Conservation (phyloP, 1,140 invertebrate genomes). For the Megathymus violae region DNA sequence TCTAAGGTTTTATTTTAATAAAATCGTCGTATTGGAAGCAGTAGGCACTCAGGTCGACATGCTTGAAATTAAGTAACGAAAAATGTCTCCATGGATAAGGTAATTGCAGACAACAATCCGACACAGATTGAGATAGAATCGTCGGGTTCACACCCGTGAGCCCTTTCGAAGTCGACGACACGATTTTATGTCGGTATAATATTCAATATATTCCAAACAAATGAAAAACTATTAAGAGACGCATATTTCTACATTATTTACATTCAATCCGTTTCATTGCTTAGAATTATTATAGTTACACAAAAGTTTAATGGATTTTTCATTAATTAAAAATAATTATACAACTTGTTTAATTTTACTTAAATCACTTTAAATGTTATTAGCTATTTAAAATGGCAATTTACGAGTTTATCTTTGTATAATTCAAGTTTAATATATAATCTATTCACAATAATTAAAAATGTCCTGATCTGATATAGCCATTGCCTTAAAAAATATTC, state of each 20-base stretch:
- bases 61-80: slow-evolving; percentile 28
- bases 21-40: not conserved
- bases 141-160: slow-evolving; percentile 49
- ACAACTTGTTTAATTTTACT: not conserved
- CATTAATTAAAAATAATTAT: too few species aligned
- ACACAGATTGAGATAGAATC: slow-evolving; percentile 63
- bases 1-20: not conserved
- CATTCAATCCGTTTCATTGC: too few species aligned
- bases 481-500: not conserved
- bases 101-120: slow-evolving; percentile 63
- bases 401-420: not conserved
- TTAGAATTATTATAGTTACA: too few species aligned
- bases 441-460: not conserved
- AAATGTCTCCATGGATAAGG: slow-evolving; percentile 58
- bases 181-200: slow-evolving; percentile 8
- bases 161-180: slow-evolving; percentile 40
- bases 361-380: not conserved
- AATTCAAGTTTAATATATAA: not conserved
- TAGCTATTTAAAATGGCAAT: not conserved
- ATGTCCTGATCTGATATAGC: not conserved
- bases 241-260: too few species aligned
- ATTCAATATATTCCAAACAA: not conserved
- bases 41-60: not conserved
- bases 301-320: too few species aligned
- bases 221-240: too few species aligned